Evolutionary conservation across 1,140 invertebrate genomes (phyloP).

Genomic region (Dreissena rostriformis): DNA sequence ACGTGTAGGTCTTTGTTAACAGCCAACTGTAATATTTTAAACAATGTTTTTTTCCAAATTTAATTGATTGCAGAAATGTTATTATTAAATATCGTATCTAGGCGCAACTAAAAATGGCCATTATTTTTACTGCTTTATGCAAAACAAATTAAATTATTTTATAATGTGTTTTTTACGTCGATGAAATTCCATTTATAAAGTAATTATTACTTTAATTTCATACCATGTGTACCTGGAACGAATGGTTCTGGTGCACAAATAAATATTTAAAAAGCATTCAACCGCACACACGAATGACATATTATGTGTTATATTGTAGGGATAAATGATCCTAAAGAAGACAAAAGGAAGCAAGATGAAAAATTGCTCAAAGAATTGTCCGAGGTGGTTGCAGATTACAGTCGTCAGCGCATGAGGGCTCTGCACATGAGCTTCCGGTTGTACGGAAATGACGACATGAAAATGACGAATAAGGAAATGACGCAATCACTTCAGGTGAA

Average conservation of each 20-base stretch:
- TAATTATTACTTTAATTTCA: background rate
- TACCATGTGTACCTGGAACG: background rate
- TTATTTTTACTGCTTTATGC: no score
- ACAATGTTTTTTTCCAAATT: no score
- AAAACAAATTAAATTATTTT: no score
- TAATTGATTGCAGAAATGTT: no score
- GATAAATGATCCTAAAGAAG: constrained; percentile 53
- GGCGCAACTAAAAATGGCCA: no score
- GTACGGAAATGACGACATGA: constrained; percentile 68
- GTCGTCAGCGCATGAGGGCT: constrained; percentile 69
- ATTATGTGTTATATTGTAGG: constrained; percentile 20
- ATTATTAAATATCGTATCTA: no score
- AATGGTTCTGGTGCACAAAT: background rate
- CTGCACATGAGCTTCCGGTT: constrained; percentile 71
- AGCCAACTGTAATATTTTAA: no score
- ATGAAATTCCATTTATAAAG: no score
- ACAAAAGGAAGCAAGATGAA: constrained; percentile 57
- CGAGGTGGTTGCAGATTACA: constrained; percentile 62
- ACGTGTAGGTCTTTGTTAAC: no score
- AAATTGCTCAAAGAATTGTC: constrained; percentile 53
- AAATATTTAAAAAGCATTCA: background rate
- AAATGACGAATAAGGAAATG: constrained; percentile 70
- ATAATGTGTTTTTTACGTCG: no score
- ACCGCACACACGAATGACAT: no score
- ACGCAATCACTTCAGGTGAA: constrained; percentile 69